A percentile compares a stretch with the other conserved stretches of the same genome.
phyloP scores from a whole-genome alignment of 2,888 invertebrate species.

The Hymenopus coronatus region DNA sequence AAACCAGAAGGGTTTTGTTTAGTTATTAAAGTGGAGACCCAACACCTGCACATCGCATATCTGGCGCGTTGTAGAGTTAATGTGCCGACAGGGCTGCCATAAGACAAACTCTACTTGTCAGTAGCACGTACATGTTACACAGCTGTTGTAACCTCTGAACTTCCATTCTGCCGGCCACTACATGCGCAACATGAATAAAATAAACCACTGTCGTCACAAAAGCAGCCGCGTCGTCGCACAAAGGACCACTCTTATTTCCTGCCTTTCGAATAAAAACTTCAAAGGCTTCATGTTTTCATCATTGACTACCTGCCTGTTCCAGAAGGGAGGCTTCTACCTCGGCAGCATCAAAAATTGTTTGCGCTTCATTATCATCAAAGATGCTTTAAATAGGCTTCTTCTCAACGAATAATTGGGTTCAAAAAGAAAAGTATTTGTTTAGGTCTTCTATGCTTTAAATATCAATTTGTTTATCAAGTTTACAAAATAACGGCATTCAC shows the following conservation, averaged over 20 bases:
- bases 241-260: not conserved
- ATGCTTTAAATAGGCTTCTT: no score
- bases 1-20: not conserved
- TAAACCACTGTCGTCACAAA: not conserved
- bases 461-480: no score
- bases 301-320: not conserved
- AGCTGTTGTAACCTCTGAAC: not conserved
- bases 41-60: not conserved
- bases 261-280: not conserved
- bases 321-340: not conserved
- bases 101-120: not conserved
- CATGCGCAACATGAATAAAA: not conserved
- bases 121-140: not conserved
- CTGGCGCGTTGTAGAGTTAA: not conserved
- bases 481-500: no score
- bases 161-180: not conserved
- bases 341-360: no score
- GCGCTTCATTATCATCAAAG: no score
- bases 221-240: not conserved
- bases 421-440: no score
- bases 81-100: not conserved
- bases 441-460: no score
- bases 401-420: no score
- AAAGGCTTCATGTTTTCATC: not conserved
- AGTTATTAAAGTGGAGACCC: not conserved